Conservation (phyloP, 1,140 invertebrate species). For the Ridgeia piscesae region DNA sequence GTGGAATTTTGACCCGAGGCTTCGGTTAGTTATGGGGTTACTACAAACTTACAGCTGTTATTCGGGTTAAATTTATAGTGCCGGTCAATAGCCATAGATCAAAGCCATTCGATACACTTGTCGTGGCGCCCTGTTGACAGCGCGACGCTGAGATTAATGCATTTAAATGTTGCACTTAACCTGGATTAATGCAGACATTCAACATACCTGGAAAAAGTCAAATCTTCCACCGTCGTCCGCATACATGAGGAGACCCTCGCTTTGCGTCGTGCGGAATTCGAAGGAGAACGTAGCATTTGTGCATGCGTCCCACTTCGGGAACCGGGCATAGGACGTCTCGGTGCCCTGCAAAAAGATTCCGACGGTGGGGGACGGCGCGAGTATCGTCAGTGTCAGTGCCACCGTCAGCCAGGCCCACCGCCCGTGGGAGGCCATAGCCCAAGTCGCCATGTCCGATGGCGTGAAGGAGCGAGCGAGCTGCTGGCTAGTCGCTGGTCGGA, state of each 20-base stretch:
- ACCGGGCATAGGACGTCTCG: constrained; percentile 39
- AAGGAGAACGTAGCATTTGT: constrained; percentile 48
- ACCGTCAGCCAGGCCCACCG: neutral
- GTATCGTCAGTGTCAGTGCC: neutral
- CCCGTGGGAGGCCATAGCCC: too few species aligned
- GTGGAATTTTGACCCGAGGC: neutral
- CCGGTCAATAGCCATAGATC: neutral
- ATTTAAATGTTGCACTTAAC: neutral
- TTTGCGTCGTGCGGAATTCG: constrained; percentile 45
- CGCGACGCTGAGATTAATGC: neutral
- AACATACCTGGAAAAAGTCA: constrained; percentile 39
- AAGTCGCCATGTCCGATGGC: neutral
- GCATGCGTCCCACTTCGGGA: constrained; percentile 51
- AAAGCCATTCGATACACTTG: too few species aligned
- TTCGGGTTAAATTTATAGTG: neutral
- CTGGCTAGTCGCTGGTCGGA: neutral
- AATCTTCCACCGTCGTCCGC: constrained; percentile 48
- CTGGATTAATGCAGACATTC: constrained; percentile 11
- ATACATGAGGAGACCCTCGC: constrained; percentile 45
- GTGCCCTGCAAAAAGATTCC: constrained; percentile 20
- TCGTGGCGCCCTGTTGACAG: too few species aligned
- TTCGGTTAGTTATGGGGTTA: neutral
- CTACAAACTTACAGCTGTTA: neutral
- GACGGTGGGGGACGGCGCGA: neutral
- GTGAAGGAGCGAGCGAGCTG: neutral